Conservation (phyloP, 2,888 invertebrate genomes). For the Chaitophorus viminalis region DNA sequence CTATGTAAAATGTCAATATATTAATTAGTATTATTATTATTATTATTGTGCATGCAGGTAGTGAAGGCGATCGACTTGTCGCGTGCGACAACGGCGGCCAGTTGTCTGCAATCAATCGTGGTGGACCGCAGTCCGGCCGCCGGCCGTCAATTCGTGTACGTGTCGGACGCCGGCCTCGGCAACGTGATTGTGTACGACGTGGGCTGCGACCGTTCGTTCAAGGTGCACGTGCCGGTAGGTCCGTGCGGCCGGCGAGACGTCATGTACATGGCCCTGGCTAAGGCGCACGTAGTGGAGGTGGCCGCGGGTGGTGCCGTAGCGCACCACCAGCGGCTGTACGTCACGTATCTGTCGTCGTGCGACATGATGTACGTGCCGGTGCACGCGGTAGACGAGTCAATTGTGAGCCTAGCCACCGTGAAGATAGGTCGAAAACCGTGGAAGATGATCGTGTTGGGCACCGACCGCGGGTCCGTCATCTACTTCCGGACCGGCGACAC, state of each 20-base stretch:
- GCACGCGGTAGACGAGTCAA: constrained; percentile 1
- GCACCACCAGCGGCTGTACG: constrained; percentile 32
- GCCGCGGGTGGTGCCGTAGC: background rate
- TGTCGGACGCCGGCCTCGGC: constrained; percentile 32
- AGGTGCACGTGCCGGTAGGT: constrained; percentile 46
- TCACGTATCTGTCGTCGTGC: constrained; percentile 46
- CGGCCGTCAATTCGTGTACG: constrained; percentile 35
- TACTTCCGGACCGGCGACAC: constrained; percentile 37
- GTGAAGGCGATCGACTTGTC: constrained; percentile 43
- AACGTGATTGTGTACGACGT: constrained; percentile 46
- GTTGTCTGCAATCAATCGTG: constrained; percentile 43
- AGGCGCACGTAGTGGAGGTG: background rate
- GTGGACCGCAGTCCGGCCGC: constrained; percentile 25
- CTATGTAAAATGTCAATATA: too few species aligned
- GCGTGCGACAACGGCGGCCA: background rate
- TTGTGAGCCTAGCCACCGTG: constrained; percentile 9
- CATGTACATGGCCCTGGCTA: constrained; percentile 33
- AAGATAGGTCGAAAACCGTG: constrained; percentile 43
- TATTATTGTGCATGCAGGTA: background rate
- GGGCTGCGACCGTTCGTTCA: constrained; percentile 40
- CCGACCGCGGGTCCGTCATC: constrained; percentile 25
- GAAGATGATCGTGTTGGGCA: constrained; percentile 39
- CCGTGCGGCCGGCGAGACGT: constrained; percentile 33
- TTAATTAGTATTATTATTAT: too few species aligned
- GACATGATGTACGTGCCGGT: constrained; percentile 44